Base-by-base conservation (phyloP, 2,888 invertebrate species). In the Hydropsyche betteni region DNA sequence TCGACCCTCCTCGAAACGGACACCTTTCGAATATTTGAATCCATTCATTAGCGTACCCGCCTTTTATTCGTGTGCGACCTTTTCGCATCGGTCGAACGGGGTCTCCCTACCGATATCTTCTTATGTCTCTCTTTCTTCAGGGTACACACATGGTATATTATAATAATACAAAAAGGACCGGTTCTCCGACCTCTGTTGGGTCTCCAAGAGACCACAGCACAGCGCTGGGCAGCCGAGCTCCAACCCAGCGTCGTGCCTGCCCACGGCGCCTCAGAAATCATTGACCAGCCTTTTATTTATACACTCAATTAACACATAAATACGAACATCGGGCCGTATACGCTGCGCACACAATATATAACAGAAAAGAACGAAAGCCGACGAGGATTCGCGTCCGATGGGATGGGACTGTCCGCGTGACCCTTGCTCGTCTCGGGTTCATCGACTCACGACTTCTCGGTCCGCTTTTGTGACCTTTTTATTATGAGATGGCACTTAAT, bases 291-390 rank as follows among this genome's bases (percentile, higher is more conserved):
- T 72, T 72, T 58, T 72, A 72, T 72, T 72, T 72, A 72, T 72
- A 72, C 72, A 72, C 72, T 72, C 55, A 72, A 72, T 72, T 72
- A 72, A 72, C 72, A 72, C 72, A 72, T 72, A 72, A 72, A 72
- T 72, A 72, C 55, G 72, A 72, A 55, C 61, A 36, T 71, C 36
- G 55, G 55, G 44, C 24, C 53, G 50, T 69, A 44, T 44, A 36
- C 24, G 53, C 34, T 44, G 14, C 24, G 53, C 34, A 51, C 52
- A 53, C 44, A 8, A 10, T 24, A 58, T 58, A 16, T 8, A 24
- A 16, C n/a, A 16, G 16, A 58, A 58, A 58, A 5, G 53, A 70
- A 53, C 10, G 5, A 70, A 70, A 69, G 12, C 36, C 24, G 24
- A 24, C 24, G 69, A 69, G 44, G 44, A 44, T 44, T 44, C 44